Evolutionary conservation across 2,113 vertebrate genomes (phyloP).

Genomic region (Scopus umbretta): DNA sequence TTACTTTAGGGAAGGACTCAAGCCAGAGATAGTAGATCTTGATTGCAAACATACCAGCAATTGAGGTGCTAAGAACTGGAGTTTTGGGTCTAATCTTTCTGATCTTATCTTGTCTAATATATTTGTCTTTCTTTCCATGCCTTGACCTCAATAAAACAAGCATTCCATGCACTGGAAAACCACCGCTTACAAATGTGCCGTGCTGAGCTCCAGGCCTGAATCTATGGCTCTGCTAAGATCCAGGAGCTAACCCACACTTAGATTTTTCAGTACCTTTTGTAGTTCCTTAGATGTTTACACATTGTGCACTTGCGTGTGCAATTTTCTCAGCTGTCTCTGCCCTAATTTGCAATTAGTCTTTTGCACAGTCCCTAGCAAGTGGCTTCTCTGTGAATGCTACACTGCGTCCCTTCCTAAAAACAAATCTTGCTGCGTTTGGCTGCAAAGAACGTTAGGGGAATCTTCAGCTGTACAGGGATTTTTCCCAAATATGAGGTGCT

Average conservation of each 20-base stretch:
- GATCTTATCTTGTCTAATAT: neutral
- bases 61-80: neutral
- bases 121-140: neutral
- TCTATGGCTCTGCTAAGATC: neutral
- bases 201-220: neutral
- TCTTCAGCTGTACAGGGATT: neutral
- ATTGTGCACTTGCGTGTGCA: fast-evolving
- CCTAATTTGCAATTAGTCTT: neutral
- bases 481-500: neutral
- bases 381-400: neutral
- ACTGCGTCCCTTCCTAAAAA: neutral
- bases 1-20: neutral
- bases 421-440: neutral
- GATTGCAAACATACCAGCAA: neutral
- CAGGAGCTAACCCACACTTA: neutral
- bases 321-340: neutral
- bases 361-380: neutral
- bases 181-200: neutral
- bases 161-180: neutral
- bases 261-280: neutral
- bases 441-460: neutral
- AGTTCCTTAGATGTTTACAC: neutral
- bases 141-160: neutral
- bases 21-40: neutral
- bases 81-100: neutral